Percentiles rank a stretch among this genome's conserved stretches.
phyloP scores from a whole-genome alignment of 2,113 vertebrate genomes.

The Tupaia chinensis region DNA sequence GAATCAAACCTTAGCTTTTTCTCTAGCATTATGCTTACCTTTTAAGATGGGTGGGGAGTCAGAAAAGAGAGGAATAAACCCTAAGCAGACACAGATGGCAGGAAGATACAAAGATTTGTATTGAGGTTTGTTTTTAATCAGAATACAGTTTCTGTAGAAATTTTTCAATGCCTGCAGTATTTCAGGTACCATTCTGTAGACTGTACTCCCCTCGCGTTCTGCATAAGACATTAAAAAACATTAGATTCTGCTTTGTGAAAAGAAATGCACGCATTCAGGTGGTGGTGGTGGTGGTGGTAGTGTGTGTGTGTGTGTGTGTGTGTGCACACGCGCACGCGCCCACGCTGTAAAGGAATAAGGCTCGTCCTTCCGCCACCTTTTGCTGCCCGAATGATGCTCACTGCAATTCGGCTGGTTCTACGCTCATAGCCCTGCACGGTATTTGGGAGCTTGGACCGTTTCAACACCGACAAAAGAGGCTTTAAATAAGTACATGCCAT shows the following conservation, averaged over 20 bases:
- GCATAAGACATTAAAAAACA: constrained; percentile 36
- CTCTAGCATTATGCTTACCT: constrained; percentile 51
- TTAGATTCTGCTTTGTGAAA: constrained; percentile 52
- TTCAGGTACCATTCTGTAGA: constrained; percentile 53
- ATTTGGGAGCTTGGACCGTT: constrained; percentile 73
- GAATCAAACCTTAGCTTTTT: constrained; percentile 51
- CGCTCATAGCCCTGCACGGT: constrained; percentile 2
- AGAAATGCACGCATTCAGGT: constrained; percentile 26
- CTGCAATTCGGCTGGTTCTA: not conserved
- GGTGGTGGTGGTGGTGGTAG: no score
- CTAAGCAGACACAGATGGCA: constrained; percentile 38
- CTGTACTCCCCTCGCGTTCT: constrained; percentile 13
- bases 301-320: not conserved
- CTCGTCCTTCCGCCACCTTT: not conserved
- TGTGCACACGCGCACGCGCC: not conserved
- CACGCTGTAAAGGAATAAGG: not conserved
- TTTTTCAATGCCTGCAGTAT: constrained; percentile 33
- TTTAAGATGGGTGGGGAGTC: not conserved
- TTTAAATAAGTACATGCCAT: constrained; percentile 66
- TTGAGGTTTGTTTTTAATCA: constrained; percentile 58
- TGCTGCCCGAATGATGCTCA: not conserved
- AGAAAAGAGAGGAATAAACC: not conserved
- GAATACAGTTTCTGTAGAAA: constrained; percentile 48
- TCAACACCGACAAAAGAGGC: constrained; percentile 62
- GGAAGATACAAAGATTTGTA: constrained; percentile 52